Percentiles rank a stretch among this genome's conserved stretches.
Evolutionary conservation across 1,140 invertebrate genomes (phyloP).

Genomic region (Tribolium madens): DNA sequence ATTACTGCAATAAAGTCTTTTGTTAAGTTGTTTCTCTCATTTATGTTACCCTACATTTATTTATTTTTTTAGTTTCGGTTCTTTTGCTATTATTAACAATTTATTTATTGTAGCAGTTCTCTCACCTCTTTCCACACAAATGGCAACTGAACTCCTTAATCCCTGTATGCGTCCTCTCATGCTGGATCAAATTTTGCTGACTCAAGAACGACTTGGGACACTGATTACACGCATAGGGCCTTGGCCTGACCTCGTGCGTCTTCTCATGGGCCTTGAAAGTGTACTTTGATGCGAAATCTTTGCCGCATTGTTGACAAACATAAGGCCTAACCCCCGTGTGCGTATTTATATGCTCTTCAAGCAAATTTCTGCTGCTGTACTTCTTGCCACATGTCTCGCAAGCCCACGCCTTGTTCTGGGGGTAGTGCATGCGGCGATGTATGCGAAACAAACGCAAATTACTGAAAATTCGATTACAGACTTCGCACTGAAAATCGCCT

Average conservation of each 20-base stretch:
- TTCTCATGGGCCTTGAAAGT: conserved; percentile 81
- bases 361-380: conserved; percentile 75
- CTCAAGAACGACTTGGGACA: conserved; percentile 83
- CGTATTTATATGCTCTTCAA: conserved; percentile 79
- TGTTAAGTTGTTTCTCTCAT: no score
- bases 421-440: conserved; percentile 74
- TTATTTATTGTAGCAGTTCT: no score
- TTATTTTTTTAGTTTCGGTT: no score
- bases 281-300: conserved; percentile 83
- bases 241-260: conserved; percentile 76
- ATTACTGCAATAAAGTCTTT: no score
- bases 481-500: conserved; percentile 75
- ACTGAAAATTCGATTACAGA: conserved; percentile 74
- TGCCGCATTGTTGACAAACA: conserved; percentile 74
- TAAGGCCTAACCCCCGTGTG: conserved; percentile 79
- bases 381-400: conserved; percentile 75
- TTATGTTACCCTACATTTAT: no score
- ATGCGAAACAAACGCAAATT: conserved; percentile 73
- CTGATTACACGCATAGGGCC: conserved; percentile 75
- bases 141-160: conserved; percentile 80
- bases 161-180: conserved; percentile 78
- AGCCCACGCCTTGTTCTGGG: conserved; percentile 73
- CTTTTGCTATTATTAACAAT: no score
- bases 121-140: conserved; percentile 81
- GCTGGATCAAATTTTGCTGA: conserved; percentile 79